Base-by-base conservation (phyloP, 92 coral and sea anemone species). In the Anthopleura xanthogrammica region DNA sequence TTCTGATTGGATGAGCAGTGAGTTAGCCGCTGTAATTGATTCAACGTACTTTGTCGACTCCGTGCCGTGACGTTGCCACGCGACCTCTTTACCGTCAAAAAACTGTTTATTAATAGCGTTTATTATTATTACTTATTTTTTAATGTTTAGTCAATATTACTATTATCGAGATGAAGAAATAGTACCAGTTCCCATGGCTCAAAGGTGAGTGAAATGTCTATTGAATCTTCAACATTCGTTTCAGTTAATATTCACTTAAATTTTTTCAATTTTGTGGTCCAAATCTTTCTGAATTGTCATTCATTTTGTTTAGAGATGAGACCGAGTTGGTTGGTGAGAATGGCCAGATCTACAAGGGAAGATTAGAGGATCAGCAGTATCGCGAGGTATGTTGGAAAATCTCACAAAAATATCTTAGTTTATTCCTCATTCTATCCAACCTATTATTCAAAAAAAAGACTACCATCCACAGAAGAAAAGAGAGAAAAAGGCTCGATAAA, bases 271-370 rank as follows among this genome's bases (percentile, higher is more conserved):
- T 5, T 5, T 3, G 50, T 46, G 17, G 64, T 58, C 64, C 19
- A 9, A 14, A 5, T 56, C 40, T 43, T 55, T 7, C 12, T 60
- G 8, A 60, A 52, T 72, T 36, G 41, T 58, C 12, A 29, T 70
- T 64, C 20, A 22, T 50, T 20, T 43, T 70, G 41, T 43, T 52
- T 46, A 97, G 98, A 72, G 98, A 97, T 60, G 99, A 94, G 64
- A 89, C 92, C 36, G 92, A 95, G 78, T 82, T 97, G 11, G 93
- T 94, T 74, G 99, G 99, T n/a, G 93, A 94, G 22, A 97, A 97
- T 79, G 99, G 99, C 1, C 99, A 97, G 29, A 89, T 97, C 40
- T 97, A 97, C 93, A 97, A 92, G 81, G 99, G 99, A 22, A 82
- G 98, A 48, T 65, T 87, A 58, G 97, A 93, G 23, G 94, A 88